Conservation (phyloP, 2,113 vertebrate genomes). For the Hucho hucho region DNA sequence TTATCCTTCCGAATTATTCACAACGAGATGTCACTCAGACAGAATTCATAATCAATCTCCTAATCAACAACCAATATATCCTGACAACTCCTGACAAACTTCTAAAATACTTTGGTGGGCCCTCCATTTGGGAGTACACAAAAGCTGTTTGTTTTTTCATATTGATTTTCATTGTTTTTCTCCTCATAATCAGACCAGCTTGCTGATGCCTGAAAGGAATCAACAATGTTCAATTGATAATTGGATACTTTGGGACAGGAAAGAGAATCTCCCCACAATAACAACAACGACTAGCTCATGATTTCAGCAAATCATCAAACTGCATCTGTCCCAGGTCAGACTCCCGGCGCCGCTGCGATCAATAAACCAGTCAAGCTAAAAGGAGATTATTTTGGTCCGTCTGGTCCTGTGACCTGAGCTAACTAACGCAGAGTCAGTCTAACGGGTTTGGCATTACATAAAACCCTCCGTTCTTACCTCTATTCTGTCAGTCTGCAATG, state of each 20-base stretch:
- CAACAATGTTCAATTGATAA: neutral
- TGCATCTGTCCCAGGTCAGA: constrained; percentile 1
- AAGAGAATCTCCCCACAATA: constrained; percentile 8
- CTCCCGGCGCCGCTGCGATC: constrained; percentile 17
- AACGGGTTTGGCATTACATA: constrained; percentile 42
- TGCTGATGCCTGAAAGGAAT: constrained; percentile 2
- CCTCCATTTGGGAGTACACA: constrained; percentile 39
- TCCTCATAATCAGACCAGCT: constrained; percentile 15
- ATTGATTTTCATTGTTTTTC: constrained; percentile 25
- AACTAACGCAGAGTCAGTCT: constrained; percentile 37
- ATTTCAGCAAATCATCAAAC: constrained; percentile 16
- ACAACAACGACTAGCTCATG: neutral
- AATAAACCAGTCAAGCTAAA: constrained; percentile 42
- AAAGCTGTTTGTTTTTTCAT: constrained; percentile 40
- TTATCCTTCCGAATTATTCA: constrained; percentile 49
- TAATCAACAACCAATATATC: constrained; percentile 9
- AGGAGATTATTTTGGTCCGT: constrained; percentile 29
- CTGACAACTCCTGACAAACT: constrained; percentile 16
- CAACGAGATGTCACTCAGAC: constrained; percentile 45
- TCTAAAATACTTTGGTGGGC: constrained; percentile 44
- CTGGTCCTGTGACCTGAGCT: constrained; percentile 51
- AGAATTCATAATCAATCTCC: constrained; percentile 48
- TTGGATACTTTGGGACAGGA: constrained; percentile 6
- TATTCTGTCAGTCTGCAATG: constrained; percentile 6
- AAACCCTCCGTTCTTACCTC: constrained; percentile 1